Base-by-base conservation (phyloP, 2,113 vertebrate species). In the Toxotes jaculatrix region DNA sequence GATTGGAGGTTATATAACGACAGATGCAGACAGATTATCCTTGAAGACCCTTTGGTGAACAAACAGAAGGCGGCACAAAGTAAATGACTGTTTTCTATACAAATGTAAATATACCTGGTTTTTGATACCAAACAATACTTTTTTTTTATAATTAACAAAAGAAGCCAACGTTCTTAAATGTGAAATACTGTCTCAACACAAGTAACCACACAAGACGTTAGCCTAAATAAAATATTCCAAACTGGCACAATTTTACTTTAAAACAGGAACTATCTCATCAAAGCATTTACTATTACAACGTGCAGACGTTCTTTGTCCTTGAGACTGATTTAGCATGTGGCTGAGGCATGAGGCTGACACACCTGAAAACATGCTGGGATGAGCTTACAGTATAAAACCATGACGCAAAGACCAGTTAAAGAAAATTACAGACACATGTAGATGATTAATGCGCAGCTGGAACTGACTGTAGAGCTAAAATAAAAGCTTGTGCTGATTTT, bases 1-100 rank as follows among this genome's bases (percentile, higher is more conserved):
- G 56, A 77, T 14, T 70, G 55, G 6, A 64, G 17, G 65, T 83
- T 85, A 82, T 67, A 79, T 75, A 86, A 88, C 13, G n/a, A 36
- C 56, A 27, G 10, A n/a, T 77, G 82, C 80, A 74, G 77, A 63
- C 6, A 59, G 23, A 56, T 62, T 31, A 17, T 77, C 43, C 43
- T 61, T 34, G 23, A 60, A 27, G 38, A 57, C 32, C 36, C 55
- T 57, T 14, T 11, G 56, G 34, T 56, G 62, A 34, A 31, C 23
- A 0, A 31, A 55, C 34, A 74, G 42, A 61, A 5, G 19, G 43
- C 23, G 45, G 49, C 43, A 56, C 17, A 23, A 12, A 12, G 13
- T 16, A 31, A 32, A 43, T 5, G 4, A 34, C 21, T 19, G 0
- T 8, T n/a, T 5, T 64, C 36, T 38, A 0, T 11, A 43, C 14